Base-by-base conservation (phyloP, 2,113 vertebrate species). In the Cinclus mexicanus region DNA sequence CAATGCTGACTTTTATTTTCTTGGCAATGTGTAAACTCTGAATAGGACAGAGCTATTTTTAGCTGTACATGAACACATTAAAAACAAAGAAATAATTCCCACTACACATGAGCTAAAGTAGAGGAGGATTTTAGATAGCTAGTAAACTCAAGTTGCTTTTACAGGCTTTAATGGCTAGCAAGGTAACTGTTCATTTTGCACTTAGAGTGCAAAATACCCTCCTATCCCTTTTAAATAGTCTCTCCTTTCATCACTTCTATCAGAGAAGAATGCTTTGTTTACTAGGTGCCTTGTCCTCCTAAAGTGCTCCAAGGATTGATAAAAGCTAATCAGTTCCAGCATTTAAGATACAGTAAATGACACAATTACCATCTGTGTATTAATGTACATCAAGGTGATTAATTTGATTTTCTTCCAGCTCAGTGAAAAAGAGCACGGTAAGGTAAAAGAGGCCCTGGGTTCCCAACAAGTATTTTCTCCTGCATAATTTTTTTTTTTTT, bases 181-280 rank as follows among this genome's bases (percentile, higher is more conserved):
- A 85, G 78, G 20, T 55, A 44, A 89, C 46, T 59, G 50, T 26
- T 84, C 75, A 65, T 85, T 89, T 79, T 77, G 46, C 35, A 80
- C 37, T 55, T 35, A 57, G 63, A 83, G 53, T 85, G 71, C 95
- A 94, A 93, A 91, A 94, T 52, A 94, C 42, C 12, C 75, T 87
- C 64, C 87, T 93, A 65, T 83, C 77, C 93, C 23, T 90, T 95
- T 95, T 72, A 94, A 96, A 93, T 67, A 94, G 83, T 63, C 68
- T 91, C 85, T 90, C 80, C 25, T 95, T 96, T 94, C 76, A 83
- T 77, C 91, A 84, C 90, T 97, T 90, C 91, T 91, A 53, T 60
- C 69, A 79, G 75, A 95, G 81, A 95, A 88, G 64, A 89, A 76
- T 84, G 61, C 67, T 97, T 97, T 96, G 87, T 96, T 97, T 88